Percentiles rank a stretch among this genome's conserved stretches.
These are phyloP conservation scores for Chionoecetes opilio DNA, from an alignment of 1,140 invertebrate species.

Conservation along the genomic window DNA sequence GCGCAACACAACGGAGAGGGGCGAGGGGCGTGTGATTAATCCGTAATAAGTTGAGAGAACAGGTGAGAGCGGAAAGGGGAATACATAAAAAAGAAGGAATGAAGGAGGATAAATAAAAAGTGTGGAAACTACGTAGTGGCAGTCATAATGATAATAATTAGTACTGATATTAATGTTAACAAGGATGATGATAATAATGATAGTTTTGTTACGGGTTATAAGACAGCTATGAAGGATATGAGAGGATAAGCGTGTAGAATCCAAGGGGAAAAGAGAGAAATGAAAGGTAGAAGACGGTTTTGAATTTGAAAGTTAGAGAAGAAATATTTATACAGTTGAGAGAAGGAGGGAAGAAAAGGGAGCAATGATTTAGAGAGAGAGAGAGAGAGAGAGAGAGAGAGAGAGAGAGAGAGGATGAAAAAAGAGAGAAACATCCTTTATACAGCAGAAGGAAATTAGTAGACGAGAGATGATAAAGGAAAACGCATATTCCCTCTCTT, in stretches of 20 bases:
- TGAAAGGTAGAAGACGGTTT: background rate
- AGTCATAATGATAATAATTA: background rate
- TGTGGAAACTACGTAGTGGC: background rate
- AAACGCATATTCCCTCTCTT: no score
- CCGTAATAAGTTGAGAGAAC: constrained; percentile 29
- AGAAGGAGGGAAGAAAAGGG: no score
- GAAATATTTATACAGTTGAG: no score
- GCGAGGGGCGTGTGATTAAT: constrained; percentile 16
- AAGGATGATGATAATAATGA: no score
- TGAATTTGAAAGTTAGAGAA: no score
- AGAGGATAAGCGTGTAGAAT: background rate
- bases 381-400: background rate
- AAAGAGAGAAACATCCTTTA: background rate
- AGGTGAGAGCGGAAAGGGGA: background rate
- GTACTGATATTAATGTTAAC: no score
- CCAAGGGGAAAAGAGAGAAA: background rate
- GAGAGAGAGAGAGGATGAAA: background rate
- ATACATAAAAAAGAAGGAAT: background rate
- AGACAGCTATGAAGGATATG: background rate
- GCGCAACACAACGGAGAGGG: background rate
- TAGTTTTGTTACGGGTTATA: background rate
- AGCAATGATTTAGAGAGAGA: no score
- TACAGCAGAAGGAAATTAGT: background rate
- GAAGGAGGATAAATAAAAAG: no score
- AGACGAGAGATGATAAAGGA: no score